Evolutionary conservation across 2,113 vertebrate species (phyloP).

Genomic region (Neolamprologus sp.): DNA sequence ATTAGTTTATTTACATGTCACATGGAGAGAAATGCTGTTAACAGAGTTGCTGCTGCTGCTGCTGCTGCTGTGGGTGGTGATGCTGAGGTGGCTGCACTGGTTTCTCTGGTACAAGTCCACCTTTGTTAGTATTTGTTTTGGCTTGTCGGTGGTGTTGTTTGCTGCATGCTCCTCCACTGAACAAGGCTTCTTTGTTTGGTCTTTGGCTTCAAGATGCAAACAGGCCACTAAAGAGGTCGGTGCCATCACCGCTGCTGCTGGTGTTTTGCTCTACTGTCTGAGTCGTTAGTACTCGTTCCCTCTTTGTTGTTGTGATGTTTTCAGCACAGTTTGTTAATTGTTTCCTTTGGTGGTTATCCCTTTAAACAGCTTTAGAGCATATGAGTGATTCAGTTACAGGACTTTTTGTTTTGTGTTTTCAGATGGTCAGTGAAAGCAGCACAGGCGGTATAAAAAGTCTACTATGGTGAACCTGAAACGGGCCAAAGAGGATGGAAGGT

Average conservation of each 20-base stretch:
- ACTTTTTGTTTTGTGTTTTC: slow-evolving; percentile 64
- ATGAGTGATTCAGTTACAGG: slow-evolving; percentile 92
- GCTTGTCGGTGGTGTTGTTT: slow-evolving; percentile 52
- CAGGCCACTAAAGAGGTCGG: slow-evolving; percentile 60
- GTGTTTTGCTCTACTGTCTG: slow-evolving; percentile 67
- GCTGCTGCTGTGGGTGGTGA: not conserved
- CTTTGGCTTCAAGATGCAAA: slow-evolving; percentile 76
- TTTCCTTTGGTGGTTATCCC: slow-evolving; percentile 82
- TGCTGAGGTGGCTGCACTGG: not conserved
- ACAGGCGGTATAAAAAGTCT: slow-evolving; percentile 88
- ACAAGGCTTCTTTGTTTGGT: slow-evolving; percentile 65
- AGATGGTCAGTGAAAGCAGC: slow-evolving; percentile 96
- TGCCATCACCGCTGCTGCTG: slow-evolving; percentile 67
- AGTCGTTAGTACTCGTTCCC: slow-evolving; percentile 80
- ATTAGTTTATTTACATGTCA: slow-evolving; percentile 91
- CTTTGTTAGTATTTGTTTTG: slow-evolving; percentile 80
- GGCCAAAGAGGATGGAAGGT: slow-evolving; percentile 88
- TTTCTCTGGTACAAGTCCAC: slow-evolving; percentile 39
- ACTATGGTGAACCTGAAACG: slow-evolving; percentile 96
- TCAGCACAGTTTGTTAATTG: slow-evolving; percentile 82
- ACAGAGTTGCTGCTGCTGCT: not conserved
- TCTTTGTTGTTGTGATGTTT: slow-evolving; percentile 60
- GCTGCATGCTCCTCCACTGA: slow-evolving; percentile 60
- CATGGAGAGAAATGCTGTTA: slow-evolving; percentile 6
- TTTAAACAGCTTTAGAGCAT: slow-evolving; percentile 81